phyloP scores from a whole-genome alignment of 2,888 invertebrate genomes.

The Morpho deidamia region DNA sequence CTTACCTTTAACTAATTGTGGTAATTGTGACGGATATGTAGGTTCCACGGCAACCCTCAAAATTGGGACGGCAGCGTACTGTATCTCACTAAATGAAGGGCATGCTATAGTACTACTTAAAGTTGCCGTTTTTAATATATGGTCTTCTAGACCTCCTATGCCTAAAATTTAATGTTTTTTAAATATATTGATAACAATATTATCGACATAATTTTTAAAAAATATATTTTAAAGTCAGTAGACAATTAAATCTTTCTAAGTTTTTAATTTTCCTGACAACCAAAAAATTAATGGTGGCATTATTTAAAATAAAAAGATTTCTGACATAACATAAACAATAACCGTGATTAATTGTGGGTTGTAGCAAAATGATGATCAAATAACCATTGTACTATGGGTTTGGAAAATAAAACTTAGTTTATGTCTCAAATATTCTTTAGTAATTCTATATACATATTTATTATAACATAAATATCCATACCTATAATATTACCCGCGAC shows the following conservation, averaged over 20 bases:
- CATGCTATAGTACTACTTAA: slow-evolving; percentile 88
- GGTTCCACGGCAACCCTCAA: slow-evolving; percentile 96
- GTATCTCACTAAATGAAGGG: slow-evolving; percentile 92
- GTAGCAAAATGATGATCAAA: not conserved
- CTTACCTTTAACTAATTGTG: slow-evolving; percentile 81
- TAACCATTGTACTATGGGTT: no score
- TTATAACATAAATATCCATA: slow-evolving; percentile 40
- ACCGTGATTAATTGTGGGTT: no score
- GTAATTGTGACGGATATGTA: slow-evolving; percentile 86
- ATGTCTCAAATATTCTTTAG: no score
- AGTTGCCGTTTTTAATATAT: slow-evolving; percentile 93
- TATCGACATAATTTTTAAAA: no score
- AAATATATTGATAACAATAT: no score
- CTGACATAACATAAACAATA: no score
- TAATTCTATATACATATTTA: no score
- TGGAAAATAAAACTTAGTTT: no score
- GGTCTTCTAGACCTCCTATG: slow-evolving; percentile 90
- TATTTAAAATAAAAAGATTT: no score
- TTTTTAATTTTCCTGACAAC: no score
- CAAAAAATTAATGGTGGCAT: not conserved
- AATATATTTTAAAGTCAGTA: no score
- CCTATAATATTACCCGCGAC: slow-evolving; percentile 95
- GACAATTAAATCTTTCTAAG: no score
- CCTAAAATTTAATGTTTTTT: slow-evolving; percentile 57
- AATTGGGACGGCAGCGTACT: slow-evolving; percentile 89